Evolutionary conservation across 2,797 vertebrate species (phyloP).

Genomic region (Falco peregrinus): DNA sequence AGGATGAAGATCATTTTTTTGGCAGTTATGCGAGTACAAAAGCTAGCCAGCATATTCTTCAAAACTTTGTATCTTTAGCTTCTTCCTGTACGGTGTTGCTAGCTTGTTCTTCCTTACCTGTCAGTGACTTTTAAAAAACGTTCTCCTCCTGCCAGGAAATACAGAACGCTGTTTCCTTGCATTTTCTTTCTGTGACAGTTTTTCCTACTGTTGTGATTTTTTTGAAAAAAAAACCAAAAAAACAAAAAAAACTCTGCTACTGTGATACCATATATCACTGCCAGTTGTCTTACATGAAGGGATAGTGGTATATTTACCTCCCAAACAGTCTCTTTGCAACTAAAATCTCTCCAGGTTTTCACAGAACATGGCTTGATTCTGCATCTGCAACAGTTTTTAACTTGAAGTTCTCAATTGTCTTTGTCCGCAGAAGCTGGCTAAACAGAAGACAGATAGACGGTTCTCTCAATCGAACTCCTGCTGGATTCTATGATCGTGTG

Average conservation of each 20-base stretch:
- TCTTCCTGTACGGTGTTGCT: background rate
- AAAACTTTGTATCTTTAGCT: background rate
- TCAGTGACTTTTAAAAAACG: background rate
- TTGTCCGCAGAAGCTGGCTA: constrained; percentile 86
- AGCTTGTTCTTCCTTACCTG: background rate
- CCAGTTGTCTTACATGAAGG: background rate
- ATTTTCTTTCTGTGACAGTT: background rate
- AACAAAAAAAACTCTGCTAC: background rate
- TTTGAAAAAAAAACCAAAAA: background rate
- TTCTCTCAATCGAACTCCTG: constrained; percentile 91
- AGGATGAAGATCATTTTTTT: background rate
- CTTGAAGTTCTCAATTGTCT: background rate
- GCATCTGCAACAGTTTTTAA: background rate
- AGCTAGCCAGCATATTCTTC: background rate
- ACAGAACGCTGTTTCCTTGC: background rate
- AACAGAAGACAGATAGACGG: constrained; percentile 94
- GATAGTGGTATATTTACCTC: background rate
- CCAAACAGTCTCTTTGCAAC: background rate
- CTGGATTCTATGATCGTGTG: constrained; percentile 94
- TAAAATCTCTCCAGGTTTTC: background rate
- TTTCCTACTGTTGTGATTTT: background rate
- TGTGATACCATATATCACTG: background rate
- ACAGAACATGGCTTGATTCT: background rate
- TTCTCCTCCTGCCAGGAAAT: background rate
- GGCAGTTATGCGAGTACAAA: background rate